phyloP scores from a whole-genome alignment of 2,888 invertebrate species.

The Chymomyza caudatula region DNA sequence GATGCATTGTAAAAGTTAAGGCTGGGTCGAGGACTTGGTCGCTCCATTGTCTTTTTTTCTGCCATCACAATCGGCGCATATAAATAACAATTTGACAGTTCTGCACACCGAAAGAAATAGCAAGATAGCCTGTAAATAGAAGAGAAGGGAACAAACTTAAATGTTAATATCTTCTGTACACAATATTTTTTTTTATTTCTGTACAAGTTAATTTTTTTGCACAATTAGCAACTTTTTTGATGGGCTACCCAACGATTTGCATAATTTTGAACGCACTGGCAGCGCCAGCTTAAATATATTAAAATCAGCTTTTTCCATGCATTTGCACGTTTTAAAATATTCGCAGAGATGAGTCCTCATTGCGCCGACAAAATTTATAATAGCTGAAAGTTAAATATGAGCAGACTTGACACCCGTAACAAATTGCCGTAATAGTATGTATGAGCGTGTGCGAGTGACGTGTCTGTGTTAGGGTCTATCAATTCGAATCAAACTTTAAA shows the following conservation, averaged over 20 bases:
- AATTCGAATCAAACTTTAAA: neutral
- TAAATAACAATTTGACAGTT: constrained; percentile 66
- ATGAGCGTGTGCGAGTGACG: neutral
- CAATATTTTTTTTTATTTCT: constrained; percentile 29
- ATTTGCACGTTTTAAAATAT: constrained; percentile 41
- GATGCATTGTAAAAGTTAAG: constrained; percentile 71
- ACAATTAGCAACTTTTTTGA: constrained; percentile 57
- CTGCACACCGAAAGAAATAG: constrained; percentile 12
- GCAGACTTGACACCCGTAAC: too few species aligned
- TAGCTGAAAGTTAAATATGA: constrained; percentile 3
- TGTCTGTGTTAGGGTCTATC: neutral
- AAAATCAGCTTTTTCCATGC: constrained; percentile 33
- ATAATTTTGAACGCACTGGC: constrained; percentile 35
- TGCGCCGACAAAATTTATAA: constrained; percentile 4
- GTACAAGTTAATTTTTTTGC: constrained; percentile 24
- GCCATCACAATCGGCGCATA: constrained; percentile 38
- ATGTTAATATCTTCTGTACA: constrained; percentile 51
- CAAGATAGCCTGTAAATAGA: neutral
- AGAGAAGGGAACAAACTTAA: constrained; percentile 37
- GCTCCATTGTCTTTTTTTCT: constrained; percentile 9
- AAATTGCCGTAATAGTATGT: neutral
- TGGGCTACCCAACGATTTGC: constrained; percentile 34
- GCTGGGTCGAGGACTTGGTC: constrained; percentile 27
- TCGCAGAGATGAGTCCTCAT: constrained; percentile 6
- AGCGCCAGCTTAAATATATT: constrained; percentile 14